phyloP scores from a whole-genome alignment of 2,888 invertebrate species.

The Barypeithes pellucidus region DNA sequence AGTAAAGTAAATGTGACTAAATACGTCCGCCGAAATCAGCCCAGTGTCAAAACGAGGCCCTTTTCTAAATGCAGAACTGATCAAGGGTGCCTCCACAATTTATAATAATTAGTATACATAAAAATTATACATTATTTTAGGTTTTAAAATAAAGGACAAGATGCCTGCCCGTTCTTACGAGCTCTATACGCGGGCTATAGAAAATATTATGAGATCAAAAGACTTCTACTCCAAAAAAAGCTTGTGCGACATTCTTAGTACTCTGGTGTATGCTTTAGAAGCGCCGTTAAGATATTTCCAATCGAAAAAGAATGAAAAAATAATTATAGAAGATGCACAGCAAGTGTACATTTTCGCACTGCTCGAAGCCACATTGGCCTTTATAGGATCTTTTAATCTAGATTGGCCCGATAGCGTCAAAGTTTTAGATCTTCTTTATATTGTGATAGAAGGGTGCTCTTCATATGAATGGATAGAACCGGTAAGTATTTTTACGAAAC shows the following conservation, averaged over 20 bases:
- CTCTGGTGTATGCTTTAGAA: conserved; percentile 40
- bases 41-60: no score
- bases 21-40: no score
- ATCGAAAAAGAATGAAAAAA: neutral
- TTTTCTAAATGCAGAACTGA: no score
- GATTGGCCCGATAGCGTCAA: conserved; percentile 43
- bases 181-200: conserved; percentile 12
- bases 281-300: conserved; percentile 35
- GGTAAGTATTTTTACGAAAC: conserved; percentile 22
- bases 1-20: no score
- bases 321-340: conserved; percentile 3
- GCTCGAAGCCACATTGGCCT: conserved; percentile 25
- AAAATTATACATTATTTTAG: conserved; percentile 30
- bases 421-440: conserved; percentile 43
- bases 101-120: no score
- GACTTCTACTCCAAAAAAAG: conserved; percentile 40
- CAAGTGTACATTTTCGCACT: conserved; percentile 29
- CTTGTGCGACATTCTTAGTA: conserved; percentile 29
- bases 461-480: conserved; percentile 33
- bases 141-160: conserved; percentile 16
- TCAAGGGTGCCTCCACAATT: no score
- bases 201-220: conserved; percentile 33
- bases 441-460: conserved; percentile 27
- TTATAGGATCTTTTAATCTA: conserved; percentile 39
- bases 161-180: conserved; percentile 21